These are phyloP conservation scores for Tympanuchus pallidicinctus DNA, from an alignment of 2,113 vertebrate genomes.

Conservation along the genomic window DNA sequence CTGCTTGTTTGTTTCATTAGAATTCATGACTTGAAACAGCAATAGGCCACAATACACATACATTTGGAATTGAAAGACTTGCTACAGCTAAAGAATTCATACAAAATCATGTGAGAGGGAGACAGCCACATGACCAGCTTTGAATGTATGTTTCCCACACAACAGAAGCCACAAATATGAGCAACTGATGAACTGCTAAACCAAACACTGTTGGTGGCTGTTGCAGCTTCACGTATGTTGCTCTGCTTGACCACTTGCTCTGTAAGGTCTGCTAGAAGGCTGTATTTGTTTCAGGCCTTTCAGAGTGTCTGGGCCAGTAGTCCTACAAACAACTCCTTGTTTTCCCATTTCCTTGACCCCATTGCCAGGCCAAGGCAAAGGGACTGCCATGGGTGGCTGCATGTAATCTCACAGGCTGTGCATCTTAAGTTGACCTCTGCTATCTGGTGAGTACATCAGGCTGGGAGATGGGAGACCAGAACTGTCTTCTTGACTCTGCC, in stretches of 20 bases:
- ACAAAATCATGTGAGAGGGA: constrained; percentile 47
- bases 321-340: not conserved
- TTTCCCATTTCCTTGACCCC: too few species aligned
- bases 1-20: rapidly evolving
- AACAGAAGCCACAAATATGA: constrained; percentile 34
- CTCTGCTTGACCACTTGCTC: not conserved
- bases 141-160: not conserved
- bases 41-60: not conserved
- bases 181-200: not conserved
- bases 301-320: not conserved
- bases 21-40: not conserved
- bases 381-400: not conserved
- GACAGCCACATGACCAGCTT: constrained; percentile 21
- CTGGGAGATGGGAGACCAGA: not conserved
- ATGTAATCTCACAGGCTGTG: rapidly evolving
- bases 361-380: not conserved
- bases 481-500: not conserved
- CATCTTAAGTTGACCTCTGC: not conserved
- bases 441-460: not conserved
- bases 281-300: not conserved
- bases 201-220: not conserved
- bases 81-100: not conserved
- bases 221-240: not conserved
- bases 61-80: not conserved
- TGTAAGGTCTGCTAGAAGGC: not conserved